Evolutionary conservation across 2,888 invertebrate species (phyloP).

Genomic region (Aphidius colemani): DNA sequence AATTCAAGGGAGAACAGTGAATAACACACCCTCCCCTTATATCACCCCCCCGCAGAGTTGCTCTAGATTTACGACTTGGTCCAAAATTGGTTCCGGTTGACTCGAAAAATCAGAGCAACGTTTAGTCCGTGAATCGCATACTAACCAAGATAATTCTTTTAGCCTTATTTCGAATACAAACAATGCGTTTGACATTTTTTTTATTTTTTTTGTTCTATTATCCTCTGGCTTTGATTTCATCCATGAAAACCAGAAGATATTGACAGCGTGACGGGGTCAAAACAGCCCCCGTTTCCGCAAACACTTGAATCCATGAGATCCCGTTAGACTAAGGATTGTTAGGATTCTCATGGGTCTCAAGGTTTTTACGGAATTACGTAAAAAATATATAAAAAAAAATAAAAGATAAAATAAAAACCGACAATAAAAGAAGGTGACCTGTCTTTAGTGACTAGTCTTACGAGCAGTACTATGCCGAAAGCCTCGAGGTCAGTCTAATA

Average conservation of each 20-base stretch:
- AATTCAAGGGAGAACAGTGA: conserved; percentile 29
- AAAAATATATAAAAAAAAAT: conserved; percentile 23
- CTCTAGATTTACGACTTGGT: conserved; percentile 48
- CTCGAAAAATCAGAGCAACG: conserved; percentile 42
- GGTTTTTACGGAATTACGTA: conserved; percentile 38
- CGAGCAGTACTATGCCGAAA: conserved; percentile 25
- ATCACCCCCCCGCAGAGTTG: conserved; percentile 27
- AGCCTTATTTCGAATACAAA: conserved; percentile 6
- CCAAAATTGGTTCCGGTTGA: conserved; percentile 48
- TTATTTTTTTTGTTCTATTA: conserved; percentile 21
- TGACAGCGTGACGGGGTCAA: conserved; percentile 46
- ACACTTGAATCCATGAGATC: conserved; percentile 46
- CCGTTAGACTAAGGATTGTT: conserved; percentile 52
- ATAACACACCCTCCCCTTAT: conserved; percentile 32
- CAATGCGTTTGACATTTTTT: conserved; percentile 34
- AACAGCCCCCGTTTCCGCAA: conserved; percentile 52
- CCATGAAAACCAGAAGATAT: conserved; percentile 30
- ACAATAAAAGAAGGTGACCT: conserved; percentile 19
- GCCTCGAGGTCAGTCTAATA: conserved; percentile 28
- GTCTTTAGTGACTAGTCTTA: conserved; percentile 24
- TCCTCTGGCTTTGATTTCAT: no score
- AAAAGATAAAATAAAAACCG: conserved; percentile 27
- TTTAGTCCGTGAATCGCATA: conserved; percentile 25
- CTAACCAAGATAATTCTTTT: conserved; percentile 18
- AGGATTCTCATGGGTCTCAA: conserved; percentile 20